Evolutionary conservation across 2,888 invertebrate species (phyloP).

Genomic region (Nycteola revayana): DNA sequence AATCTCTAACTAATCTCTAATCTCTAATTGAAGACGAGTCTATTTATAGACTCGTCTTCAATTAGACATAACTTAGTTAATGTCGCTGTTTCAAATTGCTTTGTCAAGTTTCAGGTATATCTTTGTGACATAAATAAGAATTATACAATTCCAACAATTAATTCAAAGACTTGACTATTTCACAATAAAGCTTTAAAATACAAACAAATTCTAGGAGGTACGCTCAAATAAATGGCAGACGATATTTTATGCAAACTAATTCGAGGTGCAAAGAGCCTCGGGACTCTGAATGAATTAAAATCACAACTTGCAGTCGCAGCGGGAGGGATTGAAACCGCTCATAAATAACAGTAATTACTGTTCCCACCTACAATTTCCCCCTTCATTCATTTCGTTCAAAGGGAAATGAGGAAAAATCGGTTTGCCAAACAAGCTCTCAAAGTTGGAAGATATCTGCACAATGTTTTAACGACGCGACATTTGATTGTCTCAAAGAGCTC

Average conservation of each 20-base stretch:
- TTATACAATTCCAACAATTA: slow-evolving; percentile 23
- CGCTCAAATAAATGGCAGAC: slow-evolving; percentile 61
- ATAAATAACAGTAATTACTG: slow-evolving; percentile 77
- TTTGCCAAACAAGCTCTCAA: slow-evolving; percentile 41
- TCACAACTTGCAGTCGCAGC: slow-evolving; percentile 72
- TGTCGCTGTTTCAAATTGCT: too few species aligned
- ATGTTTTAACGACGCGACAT: slow-evolving; percentile 47
- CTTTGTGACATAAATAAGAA: too few species aligned
- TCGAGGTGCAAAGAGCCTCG: slow-evolving; percentile 73
- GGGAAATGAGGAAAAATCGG: slow-evolving; percentile 39
- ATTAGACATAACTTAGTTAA: too few species aligned
- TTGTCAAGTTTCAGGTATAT: too few species aligned
- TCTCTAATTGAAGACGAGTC: too few species aligned
- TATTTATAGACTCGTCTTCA: too few species aligned
- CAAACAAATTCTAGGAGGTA: slow-evolving; percentile 43
- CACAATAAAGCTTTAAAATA: slow-evolving; percentile 50
- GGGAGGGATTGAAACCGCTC: slow-evolving; percentile 65
- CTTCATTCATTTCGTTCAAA: slow-evolving; percentile 49
- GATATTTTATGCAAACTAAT: slow-evolving; percentile 77
- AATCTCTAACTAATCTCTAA: too few species aligned
- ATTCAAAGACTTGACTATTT: slow-evolving; percentile 27
- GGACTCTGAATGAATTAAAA: slow-evolving; percentile 74
- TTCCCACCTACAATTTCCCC: slow-evolving; percentile 38
- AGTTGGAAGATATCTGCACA: slow-evolving; percentile 36
- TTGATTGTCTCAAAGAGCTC: slow-evolving; percentile 40